Conservation (phyloP, 2,113 vertebrate genomes). For the Smithornis capensis region DNA sequence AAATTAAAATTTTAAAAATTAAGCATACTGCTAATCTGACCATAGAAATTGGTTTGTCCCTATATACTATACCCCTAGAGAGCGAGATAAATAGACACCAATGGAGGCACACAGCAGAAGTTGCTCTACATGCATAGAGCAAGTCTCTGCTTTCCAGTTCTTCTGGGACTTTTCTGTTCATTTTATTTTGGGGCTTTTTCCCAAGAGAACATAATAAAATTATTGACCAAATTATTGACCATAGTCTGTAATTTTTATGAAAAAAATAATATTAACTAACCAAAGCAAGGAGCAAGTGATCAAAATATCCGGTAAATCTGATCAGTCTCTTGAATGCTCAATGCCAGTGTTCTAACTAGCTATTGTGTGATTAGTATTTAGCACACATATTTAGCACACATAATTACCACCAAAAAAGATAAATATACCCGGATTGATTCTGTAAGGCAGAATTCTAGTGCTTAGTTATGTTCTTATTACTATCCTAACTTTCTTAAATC, state of each 20-base stretch:
- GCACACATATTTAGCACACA: not conserved
- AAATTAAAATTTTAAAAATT: not conserved
- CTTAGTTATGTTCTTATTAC: not conserved
- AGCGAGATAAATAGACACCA: not conserved
- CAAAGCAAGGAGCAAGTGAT: not conserved
- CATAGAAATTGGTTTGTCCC: not conserved
- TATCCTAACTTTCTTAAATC: not conserved
- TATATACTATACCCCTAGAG: not conserved
- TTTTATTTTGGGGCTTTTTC: not conserved
- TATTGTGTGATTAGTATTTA: not conserved
- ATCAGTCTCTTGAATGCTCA: not conserved
- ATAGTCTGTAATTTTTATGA: not conserved
- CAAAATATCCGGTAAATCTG: not conserved
- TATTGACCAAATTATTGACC: accelerated
- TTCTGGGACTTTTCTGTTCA: not conserved
- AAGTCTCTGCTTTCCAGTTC: not conserved
- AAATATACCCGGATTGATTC: not conserved
- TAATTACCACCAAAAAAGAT: no score
- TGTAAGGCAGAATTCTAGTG: not conserved
- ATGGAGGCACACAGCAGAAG: not conserved
- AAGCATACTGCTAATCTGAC: not conserved
- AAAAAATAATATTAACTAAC: not conserved
- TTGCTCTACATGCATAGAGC: not conserved
- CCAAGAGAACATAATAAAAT: not conserved
- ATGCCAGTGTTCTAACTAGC: not conserved